Evolutionary conservation across 2,113 vertebrate species (phyloP).

Genomic region (Crypturellus undulatus): DNA sequence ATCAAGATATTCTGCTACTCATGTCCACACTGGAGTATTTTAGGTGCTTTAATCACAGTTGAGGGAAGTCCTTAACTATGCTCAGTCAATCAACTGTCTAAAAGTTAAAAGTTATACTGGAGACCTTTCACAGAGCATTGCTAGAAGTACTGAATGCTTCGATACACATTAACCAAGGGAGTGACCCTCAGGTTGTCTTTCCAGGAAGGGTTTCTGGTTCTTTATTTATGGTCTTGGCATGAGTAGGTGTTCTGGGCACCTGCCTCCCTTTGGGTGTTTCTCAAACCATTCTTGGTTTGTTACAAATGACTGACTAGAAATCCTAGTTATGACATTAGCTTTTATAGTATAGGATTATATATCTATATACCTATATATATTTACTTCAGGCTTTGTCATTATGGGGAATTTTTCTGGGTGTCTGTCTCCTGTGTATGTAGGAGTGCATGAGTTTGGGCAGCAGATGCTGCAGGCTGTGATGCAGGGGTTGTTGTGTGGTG

Average conservation of each 20-base stretch:
- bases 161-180: too few relatives aligned
- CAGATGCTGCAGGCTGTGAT: background rate
- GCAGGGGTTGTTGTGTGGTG: accelerated
- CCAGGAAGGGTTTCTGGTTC: background rate
- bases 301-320: background rate
- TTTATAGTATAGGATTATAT: background rate
- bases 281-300: background rate
- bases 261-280: background rate
- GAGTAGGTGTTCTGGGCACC: background rate
- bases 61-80: background rate
- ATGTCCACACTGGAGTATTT: background rate
- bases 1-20: background rate
- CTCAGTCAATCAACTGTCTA: background rate
- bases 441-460: background rate
- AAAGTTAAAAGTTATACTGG: background rate
- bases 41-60: background rate
- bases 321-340: background rate
- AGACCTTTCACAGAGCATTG: background rate
- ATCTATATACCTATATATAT: too few relatives aligned
- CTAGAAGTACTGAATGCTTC: background rate
- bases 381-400: background rate
- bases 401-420: background rate
- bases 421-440: background rate
- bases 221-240: background rate
- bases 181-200: background rate